Evolutionary conservation across 1,140 invertebrate genomes (phyloP), one percentile per base, ranked within the genome.

Genomic region (Meloidogyne chitwoodi): DNA sequence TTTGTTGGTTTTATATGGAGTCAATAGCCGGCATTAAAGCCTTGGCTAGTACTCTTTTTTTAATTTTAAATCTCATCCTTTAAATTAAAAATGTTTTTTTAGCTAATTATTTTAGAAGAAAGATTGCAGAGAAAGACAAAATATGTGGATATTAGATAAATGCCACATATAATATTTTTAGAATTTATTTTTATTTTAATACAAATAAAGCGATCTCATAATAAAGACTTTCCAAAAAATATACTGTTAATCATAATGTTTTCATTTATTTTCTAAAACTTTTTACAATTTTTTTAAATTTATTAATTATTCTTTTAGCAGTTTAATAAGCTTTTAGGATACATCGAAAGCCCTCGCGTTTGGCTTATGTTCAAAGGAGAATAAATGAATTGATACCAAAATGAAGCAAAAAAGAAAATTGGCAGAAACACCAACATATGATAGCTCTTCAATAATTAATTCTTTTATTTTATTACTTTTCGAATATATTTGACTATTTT

Each of bases 281-380:
- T 12, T 44, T 56, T 44, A 61, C 62, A 73, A 74, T 56, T 22
- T 67, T 12, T 77, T 79, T 74, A 67, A 27, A 44, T 48, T 48
- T 44, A 22, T 16, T 71, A n/a, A 24, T 19, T 31, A 66, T 70
- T 80, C 34, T 38, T 27, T 56, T 34, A 65, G 64, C 44, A 56
- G 27, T 24, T 48, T 29, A 72, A 29, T 68, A 44, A 27, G 44
- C 27, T 71, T 86, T 83, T 75, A 84, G 83, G 84, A 44, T 85
- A 86, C 75, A 87, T 85, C 79, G 85, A 87, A 65, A 79, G 81
- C 22, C 84, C 84, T 24, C 83, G 83, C 56, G 82, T 85, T n/a
- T 85, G 85, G 83, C 73, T 85, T 27, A 80, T 85, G 85, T 85
- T 84, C 82, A 85, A 85, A 68, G 84, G 84, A n/a, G 84, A 85